phyloP scores from a whole-genome alignment of 2,797 vertebrate genomes.

The Hirundo rustica region DNA sequence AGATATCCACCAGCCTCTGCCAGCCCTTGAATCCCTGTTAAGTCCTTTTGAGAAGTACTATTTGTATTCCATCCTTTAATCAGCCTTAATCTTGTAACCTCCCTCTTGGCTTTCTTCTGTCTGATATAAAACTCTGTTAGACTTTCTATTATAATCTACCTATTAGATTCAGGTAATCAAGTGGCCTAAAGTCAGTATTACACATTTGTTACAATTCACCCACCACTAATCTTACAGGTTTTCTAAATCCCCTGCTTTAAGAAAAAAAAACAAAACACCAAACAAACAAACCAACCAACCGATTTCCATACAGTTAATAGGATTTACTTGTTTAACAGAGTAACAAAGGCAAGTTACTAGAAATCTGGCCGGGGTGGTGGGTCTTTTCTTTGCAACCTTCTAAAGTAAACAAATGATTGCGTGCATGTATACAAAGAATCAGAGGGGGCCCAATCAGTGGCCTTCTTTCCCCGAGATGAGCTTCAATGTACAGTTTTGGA shows the following conservation, averaged over 20 bases:
- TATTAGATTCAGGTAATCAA: neutral
- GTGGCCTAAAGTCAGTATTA: neutral
- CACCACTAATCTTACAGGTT: neutral
- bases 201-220: neutral
- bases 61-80: neutral
- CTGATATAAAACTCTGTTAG: neutral
- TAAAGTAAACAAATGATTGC: neutral
- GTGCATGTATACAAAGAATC: neutral
- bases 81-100: neutral
- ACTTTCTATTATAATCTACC: neutral
- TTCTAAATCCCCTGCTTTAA: neutral
- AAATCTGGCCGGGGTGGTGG: neutral
- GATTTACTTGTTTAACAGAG: neutral
- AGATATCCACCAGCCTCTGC: accelerated
- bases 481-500: neutral
- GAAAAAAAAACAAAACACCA: neutral
- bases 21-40: accelerated
- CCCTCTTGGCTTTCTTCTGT: neutral
- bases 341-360: neutral
- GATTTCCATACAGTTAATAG: neutral
- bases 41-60: neutral
- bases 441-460: neutral
- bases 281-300: no score
- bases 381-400: neutral
- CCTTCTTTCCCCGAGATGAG: neutral